Base-by-base conservation (phyloP, 35 echinoderm and acorn worm species). In the Stichopus chloronotus region DNA sequence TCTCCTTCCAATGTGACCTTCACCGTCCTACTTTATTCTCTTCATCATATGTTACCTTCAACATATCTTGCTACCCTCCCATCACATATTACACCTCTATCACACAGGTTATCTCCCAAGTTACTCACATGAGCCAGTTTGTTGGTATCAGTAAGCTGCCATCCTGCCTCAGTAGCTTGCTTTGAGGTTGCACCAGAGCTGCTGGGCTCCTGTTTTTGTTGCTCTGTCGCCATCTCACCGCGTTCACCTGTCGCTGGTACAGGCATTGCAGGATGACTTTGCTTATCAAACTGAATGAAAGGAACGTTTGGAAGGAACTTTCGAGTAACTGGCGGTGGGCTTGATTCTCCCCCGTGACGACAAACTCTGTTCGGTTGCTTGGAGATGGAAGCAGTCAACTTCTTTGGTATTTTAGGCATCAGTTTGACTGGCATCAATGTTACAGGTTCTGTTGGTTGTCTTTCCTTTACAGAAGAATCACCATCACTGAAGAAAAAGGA, bases 391-490 rank as follows among this genome's bases (percentile, higher is more conserved):
- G 17, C 14, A 20, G 55, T 59, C 14, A 56, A 85, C 55, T 85
- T 85, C 11, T 85, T 85, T 3, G 82, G 82, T 85, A 85, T 85
- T 21, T 58, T 85, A 20, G 82, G 82, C 82, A 85, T 85, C 17
- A 85, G 82, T 9, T 85, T 85, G 10, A 85, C 82, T 22, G 82
- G 82, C 19, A 85, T 53, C 55, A 85, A 9, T n/a, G 56, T 56
- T 85, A 19, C 16, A 7, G 82, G 82, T 74, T 7, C 20, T 7
- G 19, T 74, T 74, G 69, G 69, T n/a, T 21, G 69, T 19, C 13
- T 74, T 74, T n/a, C 7, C 69, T 74, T 74, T 74, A 43, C 30
- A 43, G 69, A 16, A n/a, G 69, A 74, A n/a, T 74, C 17, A n/a
- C 69, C 69, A 74, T n/a, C 69, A 74, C 69, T 74, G 19, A 14